These are phyloP conservation scores for Calypte anna DNA, from an alignment of 2,113 vertebrate genomes.

Conservation along the genomic window DNA sequence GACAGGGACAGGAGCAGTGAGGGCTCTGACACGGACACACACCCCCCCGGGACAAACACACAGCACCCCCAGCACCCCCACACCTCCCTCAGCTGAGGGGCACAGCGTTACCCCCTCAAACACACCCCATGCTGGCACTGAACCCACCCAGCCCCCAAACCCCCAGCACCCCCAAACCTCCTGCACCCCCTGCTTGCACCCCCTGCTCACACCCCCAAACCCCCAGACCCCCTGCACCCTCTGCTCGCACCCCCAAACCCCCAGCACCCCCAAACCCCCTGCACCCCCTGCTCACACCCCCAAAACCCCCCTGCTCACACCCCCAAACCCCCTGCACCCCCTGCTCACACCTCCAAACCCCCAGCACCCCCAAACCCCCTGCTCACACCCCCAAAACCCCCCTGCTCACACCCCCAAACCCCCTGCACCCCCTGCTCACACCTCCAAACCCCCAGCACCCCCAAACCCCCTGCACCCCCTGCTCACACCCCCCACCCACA, in stretches of 20 bases:
- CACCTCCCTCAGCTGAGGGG: no score
- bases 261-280: no score
- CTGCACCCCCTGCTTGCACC: no score
- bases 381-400: no score
- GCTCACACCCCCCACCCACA: background rate
- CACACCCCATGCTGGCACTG: fast-evolving
- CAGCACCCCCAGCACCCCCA: background rate
- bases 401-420: no score
- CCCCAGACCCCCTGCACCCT: background rate
- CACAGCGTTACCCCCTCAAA: background rate
- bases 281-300: background rate
- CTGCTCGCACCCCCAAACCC: no score
- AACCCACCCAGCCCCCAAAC: background rate
- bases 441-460: background rate
- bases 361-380: background rate
- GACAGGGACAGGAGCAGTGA: background rate
- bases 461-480: background rate
- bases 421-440: background rate
- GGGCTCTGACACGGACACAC: background rate
- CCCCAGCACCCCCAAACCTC: no score
- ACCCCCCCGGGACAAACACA: background rate
- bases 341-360: background rate
- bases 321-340: background rate
- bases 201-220: background rate
- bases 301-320: background rate